These are phyloP conservation scores for Lasioglossum malachurum DNA, from an alignment of 2,888 invertebrate genomes.

Conservation along the genomic window DNA sequence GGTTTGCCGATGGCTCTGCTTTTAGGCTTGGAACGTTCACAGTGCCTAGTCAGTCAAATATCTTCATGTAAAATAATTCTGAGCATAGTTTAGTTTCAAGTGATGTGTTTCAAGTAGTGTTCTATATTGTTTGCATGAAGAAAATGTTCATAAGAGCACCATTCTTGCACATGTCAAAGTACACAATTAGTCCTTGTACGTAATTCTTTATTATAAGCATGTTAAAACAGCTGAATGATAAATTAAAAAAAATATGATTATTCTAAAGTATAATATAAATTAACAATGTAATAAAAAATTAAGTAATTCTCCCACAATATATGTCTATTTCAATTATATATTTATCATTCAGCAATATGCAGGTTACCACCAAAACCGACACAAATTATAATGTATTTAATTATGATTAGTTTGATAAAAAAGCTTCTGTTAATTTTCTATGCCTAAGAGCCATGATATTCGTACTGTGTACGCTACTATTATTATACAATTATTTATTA, in stretches of 20 bases:
- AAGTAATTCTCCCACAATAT: not conserved
- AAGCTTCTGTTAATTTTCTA: not conserved
- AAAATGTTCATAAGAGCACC: not conserved
- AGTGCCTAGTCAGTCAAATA: constrained; percentile 4
- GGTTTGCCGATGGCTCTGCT: constrained; percentile 48
- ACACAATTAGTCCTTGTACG: not conserved
- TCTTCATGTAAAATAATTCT: constrained; percentile 14
- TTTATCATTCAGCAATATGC: not conserved
- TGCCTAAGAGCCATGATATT: not conserved
- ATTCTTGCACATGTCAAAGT: not conserved
- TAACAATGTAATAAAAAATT: not conserved
- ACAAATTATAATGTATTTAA: not conserved
- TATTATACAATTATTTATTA: not conserved
- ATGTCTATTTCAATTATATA: not conserved
- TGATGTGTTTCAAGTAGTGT: not conserved
- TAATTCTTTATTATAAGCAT: constrained; percentile 2
- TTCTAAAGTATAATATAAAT: not conserved
- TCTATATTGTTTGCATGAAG: not conserved
- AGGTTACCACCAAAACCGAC: constrained; percentile 11
- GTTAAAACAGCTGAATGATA: not conserved
- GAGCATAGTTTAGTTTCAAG: not conserved
- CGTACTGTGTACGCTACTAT: not conserved
- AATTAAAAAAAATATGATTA: not conserved
- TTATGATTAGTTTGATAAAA: not conserved
- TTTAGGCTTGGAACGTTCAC: constrained; percentile 22